Conservation (phyloP, 2,113 vertebrate species). For the Scophthalmus maximus region DNA sequence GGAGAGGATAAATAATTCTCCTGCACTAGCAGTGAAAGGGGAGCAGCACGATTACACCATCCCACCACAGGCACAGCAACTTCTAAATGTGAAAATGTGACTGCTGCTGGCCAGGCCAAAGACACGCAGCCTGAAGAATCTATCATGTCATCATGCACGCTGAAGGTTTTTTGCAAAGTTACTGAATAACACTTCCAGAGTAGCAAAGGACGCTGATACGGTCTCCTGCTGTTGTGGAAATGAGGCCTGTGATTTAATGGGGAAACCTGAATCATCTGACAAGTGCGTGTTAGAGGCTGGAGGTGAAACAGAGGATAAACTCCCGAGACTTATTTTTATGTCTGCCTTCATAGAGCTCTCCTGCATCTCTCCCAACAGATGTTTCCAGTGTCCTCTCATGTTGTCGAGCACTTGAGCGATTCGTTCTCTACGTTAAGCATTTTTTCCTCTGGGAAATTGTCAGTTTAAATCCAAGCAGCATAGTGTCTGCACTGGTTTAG, state of each 20-base stretch:
- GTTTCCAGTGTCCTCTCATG: background rate
- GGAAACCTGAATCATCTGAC: conserved; percentile 50
- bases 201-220: conserved; percentile 11
- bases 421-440: background rate
- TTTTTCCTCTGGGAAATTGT: background rate
- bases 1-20: background rate
- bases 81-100: background rate
- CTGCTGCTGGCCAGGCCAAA: conserved; percentile 2
- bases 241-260: conserved; percentile 40
- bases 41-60: background rate
- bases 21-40: background rate
- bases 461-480: background rate
- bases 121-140: conserved; percentile 8
- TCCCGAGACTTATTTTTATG: conserved; percentile 35
- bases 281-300: conserved; percentile 26
- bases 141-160: conserved; percentile 8
- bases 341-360: conserved; percentile 25
- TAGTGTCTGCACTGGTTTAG: background rate
- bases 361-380: background rate
- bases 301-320: conserved; percentile 43
- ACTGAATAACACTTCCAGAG: conserved; percentile 12
- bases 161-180: conserved; percentile 39
- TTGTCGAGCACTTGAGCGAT: background rate
- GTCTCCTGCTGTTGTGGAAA: conserved; percentile 45
- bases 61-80: background rate